A percentile compares a stretch with the other conserved stretches of the same genome.
These are phyloP conservation scores for Clarias magur DNA, from an alignment of 2,113 vertebrate genomes.

Conservation along the genomic window DNA sequence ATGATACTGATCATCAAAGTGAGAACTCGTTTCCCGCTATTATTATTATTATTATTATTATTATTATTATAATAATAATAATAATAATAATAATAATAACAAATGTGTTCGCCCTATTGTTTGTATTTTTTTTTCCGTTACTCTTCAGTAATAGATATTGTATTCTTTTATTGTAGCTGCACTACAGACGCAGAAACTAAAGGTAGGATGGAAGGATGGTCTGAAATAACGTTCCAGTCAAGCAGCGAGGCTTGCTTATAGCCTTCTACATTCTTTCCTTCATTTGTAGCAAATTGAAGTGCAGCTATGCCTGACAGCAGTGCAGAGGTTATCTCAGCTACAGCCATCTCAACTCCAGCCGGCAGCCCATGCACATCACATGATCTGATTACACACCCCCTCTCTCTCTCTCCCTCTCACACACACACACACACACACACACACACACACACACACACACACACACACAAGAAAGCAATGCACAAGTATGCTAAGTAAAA, in stretches of 20 bases:
- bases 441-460: neutral
- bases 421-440: neutral
- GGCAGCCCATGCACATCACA: neutral
- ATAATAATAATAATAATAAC: neutral
- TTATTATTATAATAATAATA: too few species aligned
- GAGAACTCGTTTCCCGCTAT: neutral
- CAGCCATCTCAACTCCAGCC: neutral
- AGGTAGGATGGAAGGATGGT: neutral
- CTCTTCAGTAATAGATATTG: neutral
- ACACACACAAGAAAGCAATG: constrained; percentile 12
- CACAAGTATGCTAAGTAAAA: constrained; percentile 27
- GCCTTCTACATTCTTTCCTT: neutral
- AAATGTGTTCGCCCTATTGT: neutral
- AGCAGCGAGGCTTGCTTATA: neutral
- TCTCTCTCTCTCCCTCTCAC: neutral
- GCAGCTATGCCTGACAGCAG: constrained; percentile 13
- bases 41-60: neutral
- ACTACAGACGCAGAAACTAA: neutral
- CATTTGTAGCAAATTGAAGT: neutral
- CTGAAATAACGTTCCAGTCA: neutral
- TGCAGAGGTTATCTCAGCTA: constrained; percentile 13
- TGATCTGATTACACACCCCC: neutral
- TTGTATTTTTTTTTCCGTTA: neutral
- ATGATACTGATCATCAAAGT: neutral
- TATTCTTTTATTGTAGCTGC: neutral